phyloP scores from a whole-genome alignment of 2,888 invertebrate genomes.

The Geotrupes spiniger region DNA sequence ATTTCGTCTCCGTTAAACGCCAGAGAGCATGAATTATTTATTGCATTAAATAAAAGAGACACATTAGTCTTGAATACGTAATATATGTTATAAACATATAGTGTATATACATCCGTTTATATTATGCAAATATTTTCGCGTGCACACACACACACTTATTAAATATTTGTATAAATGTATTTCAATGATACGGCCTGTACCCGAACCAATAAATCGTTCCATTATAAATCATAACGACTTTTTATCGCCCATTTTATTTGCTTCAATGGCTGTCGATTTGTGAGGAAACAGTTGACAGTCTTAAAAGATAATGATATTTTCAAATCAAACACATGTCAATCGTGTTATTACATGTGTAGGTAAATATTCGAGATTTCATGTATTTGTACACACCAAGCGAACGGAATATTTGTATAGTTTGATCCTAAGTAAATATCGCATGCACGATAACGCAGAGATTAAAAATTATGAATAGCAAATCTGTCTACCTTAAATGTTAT shows the following conservation, averaged over 20 bases:
- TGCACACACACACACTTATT: background rate
- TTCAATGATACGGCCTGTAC: background rate
- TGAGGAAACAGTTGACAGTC: slow-evolving; percentile 25
- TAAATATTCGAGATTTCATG: slow-evolving; percentile 25
- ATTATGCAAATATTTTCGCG: slow-evolving; percentile 4
- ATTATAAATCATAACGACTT: slow-evolving; percentile 10
- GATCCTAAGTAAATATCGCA: slow-evolving; percentile 21
- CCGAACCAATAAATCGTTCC: slow-evolving; percentile 9
- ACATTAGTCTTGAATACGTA: slow-evolving; percentile 4
- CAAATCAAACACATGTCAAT: slow-evolving; percentile 25
- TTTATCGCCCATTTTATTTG: slow-evolving; percentile 5
- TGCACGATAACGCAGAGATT: slow-evolving; percentile 18
- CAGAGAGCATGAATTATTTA: slow-evolving; percentile 5
- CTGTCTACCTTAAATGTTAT: slow-evolving; percentile 15
- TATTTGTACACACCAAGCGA: slow-evolving; percentile 15
- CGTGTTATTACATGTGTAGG: slow-evolving; percentile 26
- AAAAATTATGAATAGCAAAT: slow-evolving; percentile 26
- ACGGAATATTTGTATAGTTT: slow-evolving; percentile 14
- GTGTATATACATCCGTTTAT: slow-evolving; percentile 5
- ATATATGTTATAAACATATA: slow-evolving; percentile 3
- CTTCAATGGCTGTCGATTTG: slow-evolving; percentile 10
- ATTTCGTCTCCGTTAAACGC: slow-evolving; percentile 3
- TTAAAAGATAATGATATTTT: slow-evolving; percentile 24
- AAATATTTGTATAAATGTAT: slow-evolving; percentile 4
- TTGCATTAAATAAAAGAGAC: slow-evolving; percentile 1